Percentiles rank a stretch among this genome's conserved stretches.
phyloP scores from a whole-genome alignment of 2,797 vertebrate genomes.

The Brachymystax lenok region DNA sequence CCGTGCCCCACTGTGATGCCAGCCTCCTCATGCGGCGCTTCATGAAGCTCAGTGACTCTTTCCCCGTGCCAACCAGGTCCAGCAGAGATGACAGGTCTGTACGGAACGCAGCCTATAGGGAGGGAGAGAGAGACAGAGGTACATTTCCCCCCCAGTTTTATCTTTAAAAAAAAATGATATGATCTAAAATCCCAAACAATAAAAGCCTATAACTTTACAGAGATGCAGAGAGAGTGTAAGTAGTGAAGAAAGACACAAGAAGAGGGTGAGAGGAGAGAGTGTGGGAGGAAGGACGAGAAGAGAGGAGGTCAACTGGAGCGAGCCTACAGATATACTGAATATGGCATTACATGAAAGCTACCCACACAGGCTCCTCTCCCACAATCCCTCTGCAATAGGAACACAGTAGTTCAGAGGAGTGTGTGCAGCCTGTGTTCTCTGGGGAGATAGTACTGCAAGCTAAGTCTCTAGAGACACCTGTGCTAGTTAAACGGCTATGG shows the following conservation, averaged over 20 bases:
- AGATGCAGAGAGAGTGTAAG: too few relatives aligned
- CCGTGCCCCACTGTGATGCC: conserved; percentile 83
- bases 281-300: neutral
- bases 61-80: conserved; percentile 89
- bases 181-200: too few relatives aligned
- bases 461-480: neutral
- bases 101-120: conserved; percentile 82
- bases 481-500: neutral
- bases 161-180: too few relatives aligned
- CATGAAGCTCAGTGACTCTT: conserved; percentile 96
- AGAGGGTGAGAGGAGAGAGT: neutral
- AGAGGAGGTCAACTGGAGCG: conserved; percentile 1
- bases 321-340: neutral
- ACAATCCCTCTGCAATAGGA: neutral
- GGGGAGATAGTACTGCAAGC: neutral
- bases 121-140: neutral
- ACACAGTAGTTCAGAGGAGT: neutral
- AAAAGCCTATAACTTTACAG: too few relatives aligned
- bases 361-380: conserved; percentile 13
- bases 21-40: conserved; percentile 87
- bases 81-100: conserved; percentile 86
- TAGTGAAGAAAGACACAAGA: too few relatives aligned
- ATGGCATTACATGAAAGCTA: conserved; percentile 1
- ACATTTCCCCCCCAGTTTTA: too few relatives aligned
- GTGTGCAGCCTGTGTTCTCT: neutral